Percentiles rank a stretch among this genome's conserved stretches.
phyloP scores from a whole-genome alignment of 2,113 vertebrate genomes.

The Chloroceryle aenea region DNA sequence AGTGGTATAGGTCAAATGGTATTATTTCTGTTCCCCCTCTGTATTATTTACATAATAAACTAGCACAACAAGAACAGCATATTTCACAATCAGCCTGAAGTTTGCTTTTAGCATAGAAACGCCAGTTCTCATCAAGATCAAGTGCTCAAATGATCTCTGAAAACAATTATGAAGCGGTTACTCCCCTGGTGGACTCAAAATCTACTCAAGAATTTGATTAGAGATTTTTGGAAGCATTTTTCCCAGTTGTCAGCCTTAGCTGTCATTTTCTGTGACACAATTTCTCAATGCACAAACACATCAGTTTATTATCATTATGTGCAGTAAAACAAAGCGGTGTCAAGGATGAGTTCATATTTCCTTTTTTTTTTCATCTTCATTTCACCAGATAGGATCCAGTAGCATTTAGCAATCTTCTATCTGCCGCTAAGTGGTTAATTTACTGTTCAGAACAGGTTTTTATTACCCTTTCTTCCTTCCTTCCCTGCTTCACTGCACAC shows the following conservation, averaged over 20 bases:
- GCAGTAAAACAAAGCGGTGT: background rate
- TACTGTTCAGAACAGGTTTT: conserved; percentile 45
- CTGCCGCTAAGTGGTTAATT: conserved; percentile 50
- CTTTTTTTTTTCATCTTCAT: background rate
- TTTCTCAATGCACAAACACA: background rate
- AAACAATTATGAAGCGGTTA: conserved; percentile 2
- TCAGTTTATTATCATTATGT: background rate
- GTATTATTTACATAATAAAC: background rate
- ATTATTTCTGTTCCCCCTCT: background rate
- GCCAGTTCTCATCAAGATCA: background rate
- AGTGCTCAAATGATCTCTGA: background rate
- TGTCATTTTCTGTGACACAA: background rate
- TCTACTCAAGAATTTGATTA: background rate
- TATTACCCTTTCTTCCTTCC: conserved; percentile 39
- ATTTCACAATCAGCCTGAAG: conserved; percentile 25
- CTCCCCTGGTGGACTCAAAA: background rate
- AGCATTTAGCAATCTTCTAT: background rate
- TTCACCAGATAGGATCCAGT: background rate
- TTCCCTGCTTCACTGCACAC: conserved; percentile 34
- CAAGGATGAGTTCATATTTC: background rate
- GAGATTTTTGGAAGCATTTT: conserved; percentile 15
- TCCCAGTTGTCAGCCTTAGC: background rate
- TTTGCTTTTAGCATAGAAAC: background rate
- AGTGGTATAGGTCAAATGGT: background rate
- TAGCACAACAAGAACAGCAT: background rate